Evolutionary conservation across 2,888 invertebrate genomes (phyloP).

Genomic region (Watsonalla binaria): DNA sequence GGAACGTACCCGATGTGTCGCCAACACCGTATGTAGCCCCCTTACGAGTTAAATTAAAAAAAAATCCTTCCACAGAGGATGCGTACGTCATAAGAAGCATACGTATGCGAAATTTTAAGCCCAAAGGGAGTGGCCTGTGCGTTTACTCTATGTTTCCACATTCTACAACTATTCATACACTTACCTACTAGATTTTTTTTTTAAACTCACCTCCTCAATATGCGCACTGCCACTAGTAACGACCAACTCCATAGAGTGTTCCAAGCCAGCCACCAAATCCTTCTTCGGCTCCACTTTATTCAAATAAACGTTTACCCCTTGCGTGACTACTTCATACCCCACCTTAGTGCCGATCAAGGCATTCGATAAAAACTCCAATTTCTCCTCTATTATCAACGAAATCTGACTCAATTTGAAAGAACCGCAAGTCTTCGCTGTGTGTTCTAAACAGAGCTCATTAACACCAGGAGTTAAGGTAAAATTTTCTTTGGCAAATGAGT

Average conservation of each 20-base stretch:
- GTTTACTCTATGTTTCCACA: too few species aligned
- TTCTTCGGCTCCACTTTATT: constrained; percentile 79
- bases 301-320: constrained; percentile 66
- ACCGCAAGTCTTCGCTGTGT: constrained; percentile 81
- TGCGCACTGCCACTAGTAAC: constrained; percentile 88
- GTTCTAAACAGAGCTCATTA: constrained; percentile 81
- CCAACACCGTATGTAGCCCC: too few species aligned
- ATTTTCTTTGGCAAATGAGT: constrained; percentile 73
- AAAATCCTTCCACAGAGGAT: too few species aligned
- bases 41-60: too few species aligned
- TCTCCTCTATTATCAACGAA: constrained; percentile 80
- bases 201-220: constrained; percentile 80
- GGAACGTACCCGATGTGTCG: too few species aligned
- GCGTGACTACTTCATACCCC: constrained; percentile 77
- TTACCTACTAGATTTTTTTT: too few species aligned
- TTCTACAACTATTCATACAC: too few species aligned
- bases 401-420: constrained; percentile 85
- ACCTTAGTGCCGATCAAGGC: constrained; percentile 74
- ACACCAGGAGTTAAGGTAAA: constrained; percentile 80
- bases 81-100: too few species aligned
- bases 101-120: too few species aligned
- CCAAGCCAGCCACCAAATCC: constrained; percentile 89
- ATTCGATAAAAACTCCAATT: constrained; percentile 85
- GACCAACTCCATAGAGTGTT: constrained; percentile 86
- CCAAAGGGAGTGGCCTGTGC: too few species aligned